Base-by-base conservation (phyloP, 2,888 invertebrate species). In the Tanytarsus gracilentus region DNA sequence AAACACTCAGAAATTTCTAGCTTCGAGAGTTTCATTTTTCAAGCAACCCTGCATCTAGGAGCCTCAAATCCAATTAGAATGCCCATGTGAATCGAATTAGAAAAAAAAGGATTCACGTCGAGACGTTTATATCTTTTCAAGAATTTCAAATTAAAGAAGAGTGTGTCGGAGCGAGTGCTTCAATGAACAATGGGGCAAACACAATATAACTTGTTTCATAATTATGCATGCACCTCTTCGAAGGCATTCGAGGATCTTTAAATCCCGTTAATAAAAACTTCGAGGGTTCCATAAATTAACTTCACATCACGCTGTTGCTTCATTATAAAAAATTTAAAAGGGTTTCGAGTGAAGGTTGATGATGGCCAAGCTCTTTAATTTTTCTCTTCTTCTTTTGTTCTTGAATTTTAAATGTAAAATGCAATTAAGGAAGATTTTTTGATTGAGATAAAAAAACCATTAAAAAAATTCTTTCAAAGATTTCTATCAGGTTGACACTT, bases 201-300 rank as follows among this genome's bases (percentile, higher is more conserved):
- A 14, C 14, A 11, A 18, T 23, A 44, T 23, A 44, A 44, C 44
- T 44, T 21, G 44, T 18, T 44, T 44, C 8, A n/a, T 44, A 44
- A 44, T 44, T 44, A 44, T 44, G 9, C 44, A 44, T 44, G 44
- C 44, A 44, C 18, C 44, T 3, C 21, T 18, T 9, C n/a, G n/a
- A 30, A 27, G 25, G 50, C n/a, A 25, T 25, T 2, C 36, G 36
- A 44, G 44, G 44, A 44, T 44, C 44, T 53, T 53, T 53, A 53
- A 53, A 53, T 53, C 53, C 53, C 53, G 53, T 53, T 53, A 36
- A 51, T 30, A 18, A 29, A 29, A 26, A 21, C n/a, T 18, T 52
- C n/a, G 25, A 26, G 26, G 26, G 53, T 30, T 9, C 29, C 3
- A 51, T 53, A 53, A 53, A 53, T 53, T 53, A 53, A 53, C 50